Evolutionary conservation across 2,113 vertebrate species (phyloP).

Genomic region (Cottus gobio): DNA sequence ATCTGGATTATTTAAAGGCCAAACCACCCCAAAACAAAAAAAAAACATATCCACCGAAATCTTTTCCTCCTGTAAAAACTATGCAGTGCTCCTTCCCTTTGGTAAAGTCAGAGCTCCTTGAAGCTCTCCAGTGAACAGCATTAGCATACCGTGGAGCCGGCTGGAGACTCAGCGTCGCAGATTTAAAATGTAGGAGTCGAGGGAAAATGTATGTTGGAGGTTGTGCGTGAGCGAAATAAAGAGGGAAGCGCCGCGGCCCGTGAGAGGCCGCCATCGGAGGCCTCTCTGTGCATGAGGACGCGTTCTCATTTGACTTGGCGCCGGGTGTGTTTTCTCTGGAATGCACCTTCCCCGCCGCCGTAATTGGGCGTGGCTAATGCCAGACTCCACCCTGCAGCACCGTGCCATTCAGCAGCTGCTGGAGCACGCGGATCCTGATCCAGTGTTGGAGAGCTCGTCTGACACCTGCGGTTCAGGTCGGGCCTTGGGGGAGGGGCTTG

Average conservation of each 20-base stretch:
- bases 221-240: slow-evolving; percentile 58
- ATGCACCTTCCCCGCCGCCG: slow-evolving; percentile 16
- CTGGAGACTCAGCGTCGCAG: slow-evolving; percentile 54
- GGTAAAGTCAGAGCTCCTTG: slow-evolving; percentile 54
- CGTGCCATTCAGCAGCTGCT: slow-evolving; percentile 26
- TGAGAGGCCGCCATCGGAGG: too few relatives aligned
- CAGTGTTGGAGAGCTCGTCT: slow-evolving; percentile 28
- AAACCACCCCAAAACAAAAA: background rate
- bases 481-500: background rate
- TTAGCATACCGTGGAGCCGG: slow-evolving; percentile 64
- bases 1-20: slow-evolving; percentile 12
- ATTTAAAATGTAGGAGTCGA: slow-evolving; percentile 67
- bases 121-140: slow-evolving; percentile 60
- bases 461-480: slow-evolving; percentile 33
- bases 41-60: slow-evolving; percentile 3
- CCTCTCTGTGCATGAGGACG: too few relatives aligned
- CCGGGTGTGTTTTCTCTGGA: slow-evolving; percentile 24
- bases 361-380: slow-evolving; percentile 37
- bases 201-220: slow-evolving; percentile 48
- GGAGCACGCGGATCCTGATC: slow-evolving; percentile 18
- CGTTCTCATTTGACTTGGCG: slow-evolving; percentile 14
- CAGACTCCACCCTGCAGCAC: slow-evolving; percentile 8
- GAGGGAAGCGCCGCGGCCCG: slow-evolving; percentile 20
- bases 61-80: slow-evolving; percentile 36
- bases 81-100: slow-evolving; percentile 31